A percentile compares a stretch with the other conserved stretches of the same genome.
These are phyloP conservation scores for Pelmatolapia mariae DNA, from an alignment of 2,113 vertebrate genomes.

Conservation along the genomic window DNA sequence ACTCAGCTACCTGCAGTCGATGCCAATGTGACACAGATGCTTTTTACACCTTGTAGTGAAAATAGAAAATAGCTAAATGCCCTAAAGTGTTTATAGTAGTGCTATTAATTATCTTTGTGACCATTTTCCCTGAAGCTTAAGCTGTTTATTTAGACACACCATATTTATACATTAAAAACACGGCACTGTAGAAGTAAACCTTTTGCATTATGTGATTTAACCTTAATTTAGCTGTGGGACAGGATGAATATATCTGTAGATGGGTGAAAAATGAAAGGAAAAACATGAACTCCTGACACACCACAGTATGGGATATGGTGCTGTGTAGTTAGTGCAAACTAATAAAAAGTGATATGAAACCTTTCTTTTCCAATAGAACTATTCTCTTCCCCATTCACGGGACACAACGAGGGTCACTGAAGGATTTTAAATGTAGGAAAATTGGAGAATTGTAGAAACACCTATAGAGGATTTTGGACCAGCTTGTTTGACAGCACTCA, in stretches of 20 bases:
- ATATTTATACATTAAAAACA: neutral
- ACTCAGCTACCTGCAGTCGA: slow-evolving; percentile 38
- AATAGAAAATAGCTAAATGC: neutral
- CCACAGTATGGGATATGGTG: neutral
- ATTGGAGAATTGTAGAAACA: too few species aligned
- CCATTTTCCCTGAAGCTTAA: neutral
- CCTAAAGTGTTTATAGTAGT: neutral
- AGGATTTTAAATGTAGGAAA: neutral
- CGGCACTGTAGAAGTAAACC: neutral
- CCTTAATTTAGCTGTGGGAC: neutral
- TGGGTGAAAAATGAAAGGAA: neutral
- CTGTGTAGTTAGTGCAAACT: neutral
- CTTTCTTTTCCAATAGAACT: neutral
- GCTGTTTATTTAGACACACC: slow-evolving; percentile 2
- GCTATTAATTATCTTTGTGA: neutral
- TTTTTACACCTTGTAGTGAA: neutral
- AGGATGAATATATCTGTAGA: accelerated
- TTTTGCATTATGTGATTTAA: neutral
- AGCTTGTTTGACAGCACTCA: neutral
- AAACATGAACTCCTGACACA: neutral
- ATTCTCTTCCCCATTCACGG: accelerated
- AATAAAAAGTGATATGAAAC: neutral
- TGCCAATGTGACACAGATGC: slow-evolving; percentile 47
- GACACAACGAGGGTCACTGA: accelerated
- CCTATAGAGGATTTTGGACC: neutral